These are phyloP conservation scores for Loriculus beryllinus DNA, from an alignment of 2,797 vertebrate species.

Conservation along the genomic window DNA sequence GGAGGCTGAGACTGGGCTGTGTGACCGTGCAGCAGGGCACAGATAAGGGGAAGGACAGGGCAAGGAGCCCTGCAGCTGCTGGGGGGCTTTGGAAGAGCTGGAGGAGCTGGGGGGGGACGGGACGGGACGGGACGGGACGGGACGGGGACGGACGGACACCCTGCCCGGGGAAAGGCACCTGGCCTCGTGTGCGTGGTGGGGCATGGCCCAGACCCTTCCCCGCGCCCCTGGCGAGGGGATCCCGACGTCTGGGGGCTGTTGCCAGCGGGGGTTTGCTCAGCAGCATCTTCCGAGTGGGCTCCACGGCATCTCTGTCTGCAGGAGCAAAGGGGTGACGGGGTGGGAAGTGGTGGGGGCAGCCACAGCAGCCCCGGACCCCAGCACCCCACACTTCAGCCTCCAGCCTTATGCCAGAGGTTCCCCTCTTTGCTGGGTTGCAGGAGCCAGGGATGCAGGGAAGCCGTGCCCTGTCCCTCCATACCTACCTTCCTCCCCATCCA, in stretches of 20 bases:
- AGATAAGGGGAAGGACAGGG: not conserved
- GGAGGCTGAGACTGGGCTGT: not conserved
- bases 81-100: not conserved
- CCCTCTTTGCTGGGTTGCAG: not conserved
- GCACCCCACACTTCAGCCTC: not conserved
- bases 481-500: constrained; percentile 28
- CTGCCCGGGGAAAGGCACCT: not conserved
- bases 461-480: fast-evolving
- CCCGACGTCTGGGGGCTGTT: not conserved
- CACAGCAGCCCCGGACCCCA: fast-evolving
- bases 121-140: too few species aligned
- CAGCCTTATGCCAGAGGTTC: fast-evolving
- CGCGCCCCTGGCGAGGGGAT: not conserved
- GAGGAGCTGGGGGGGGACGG: fast-evolving
- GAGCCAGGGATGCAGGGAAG: not conserved
- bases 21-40: not conserved
- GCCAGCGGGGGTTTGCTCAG: constrained; percentile 8
- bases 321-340: not conserved
- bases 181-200: not conserved
- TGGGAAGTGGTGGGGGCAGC: not conserved
- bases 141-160: fast-evolving
- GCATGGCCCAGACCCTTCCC: not conserved
- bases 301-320: not conserved
- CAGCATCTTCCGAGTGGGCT: not conserved
- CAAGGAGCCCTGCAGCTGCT: not conserved